Percentiles rank a stretch among this genome's conserved stretches.
Conservation (phyloP, 2,888 invertebrate species). For the Cremastinae sp. region DNA sequence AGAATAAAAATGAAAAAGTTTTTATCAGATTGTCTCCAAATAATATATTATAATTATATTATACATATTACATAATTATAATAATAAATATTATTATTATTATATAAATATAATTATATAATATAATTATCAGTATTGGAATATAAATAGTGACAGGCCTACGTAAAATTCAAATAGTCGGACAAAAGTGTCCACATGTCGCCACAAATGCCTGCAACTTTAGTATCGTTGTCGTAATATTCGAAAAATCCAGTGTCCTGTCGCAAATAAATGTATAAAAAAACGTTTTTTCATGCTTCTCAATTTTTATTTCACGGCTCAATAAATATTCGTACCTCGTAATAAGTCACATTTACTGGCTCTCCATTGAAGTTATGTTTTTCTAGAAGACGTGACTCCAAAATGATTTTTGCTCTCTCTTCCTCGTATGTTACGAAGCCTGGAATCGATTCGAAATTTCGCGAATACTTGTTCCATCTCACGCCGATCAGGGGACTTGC, state of each 20-base stretch:
- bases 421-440: conserved; percentile 1
- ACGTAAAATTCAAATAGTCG: conserved; percentile 69
- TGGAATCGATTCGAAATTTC: conserved; percentile 29
- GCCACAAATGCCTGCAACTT: conserved; percentile 63
- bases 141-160: conserved; percentile 26
- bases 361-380: conserved; percentile 58
- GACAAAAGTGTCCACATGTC: conserved; percentile 66
- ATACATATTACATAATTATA: no score
- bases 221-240: conserved; percentile 64
- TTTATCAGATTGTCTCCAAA: no score
- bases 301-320: background rate
- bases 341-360: conserved; percentile 56
- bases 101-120: no score
- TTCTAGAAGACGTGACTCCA: conserved; percentile 36
- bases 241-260: conserved; percentile 51
- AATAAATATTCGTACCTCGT: no score
- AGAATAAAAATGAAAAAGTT: no score
- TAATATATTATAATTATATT: no score
- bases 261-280: background rate
- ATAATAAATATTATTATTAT: no score
- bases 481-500: background rate
- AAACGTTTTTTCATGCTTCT: background rate
- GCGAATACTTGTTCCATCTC: conserved; percentile 45
- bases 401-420: background rate
- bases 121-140: background rate